Evolutionary conservation across 2,797 vertebrate species (phyloP), one percentile per base, ranked within the genome.

Genomic region (Urophycis tenuis): DNA sequence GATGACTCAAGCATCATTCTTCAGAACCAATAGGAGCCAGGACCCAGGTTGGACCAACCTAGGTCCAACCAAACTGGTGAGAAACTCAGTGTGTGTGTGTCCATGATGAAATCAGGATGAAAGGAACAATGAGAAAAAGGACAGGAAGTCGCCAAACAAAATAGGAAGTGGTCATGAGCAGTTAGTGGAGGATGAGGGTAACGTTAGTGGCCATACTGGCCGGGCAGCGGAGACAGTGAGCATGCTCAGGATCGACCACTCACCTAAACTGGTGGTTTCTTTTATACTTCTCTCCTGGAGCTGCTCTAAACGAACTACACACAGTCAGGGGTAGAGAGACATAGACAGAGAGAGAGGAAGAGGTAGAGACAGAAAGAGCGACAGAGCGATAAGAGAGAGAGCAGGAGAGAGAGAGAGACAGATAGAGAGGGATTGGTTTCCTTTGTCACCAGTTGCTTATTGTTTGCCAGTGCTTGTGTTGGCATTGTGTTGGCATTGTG

Each of bases 221-320:
- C 25, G 12, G 25, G 29, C 67, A 30, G 29, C 11, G 67, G 60
- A 67, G 25, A 64, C 3, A n/a, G 3, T 64, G 60, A 29, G 60
- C 53, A 25, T 60, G 53, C 53, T 35, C 71, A 60, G 71, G 71
- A 32, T 12, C 33, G 34, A 29, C 60, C 60, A 98, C 96, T 96
- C 97, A 98, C 97, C 97, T 91, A 97, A 92, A 84, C 95, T 97
- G 95, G 93, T 96, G 95, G 95, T 96, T 91, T 98, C 96, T 94
- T 98, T 97, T 91, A 96, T 93, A 92, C 95, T 96, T 97, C 98
- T 98, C 94, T 97, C 96, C 85, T 99, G 96, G 83, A 99, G 95
- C 89, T 98, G 96, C 87, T 97, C 96, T 97, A 99, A 98, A 87
- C 96, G 95, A 91, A 97, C 97, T 99, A 95, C 85, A 94, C 85